These are phyloP conservation scores for Theretra japonica DNA, from an alignment of 2,888 invertebrate genomes.

Conservation along the genomic window DNA sequence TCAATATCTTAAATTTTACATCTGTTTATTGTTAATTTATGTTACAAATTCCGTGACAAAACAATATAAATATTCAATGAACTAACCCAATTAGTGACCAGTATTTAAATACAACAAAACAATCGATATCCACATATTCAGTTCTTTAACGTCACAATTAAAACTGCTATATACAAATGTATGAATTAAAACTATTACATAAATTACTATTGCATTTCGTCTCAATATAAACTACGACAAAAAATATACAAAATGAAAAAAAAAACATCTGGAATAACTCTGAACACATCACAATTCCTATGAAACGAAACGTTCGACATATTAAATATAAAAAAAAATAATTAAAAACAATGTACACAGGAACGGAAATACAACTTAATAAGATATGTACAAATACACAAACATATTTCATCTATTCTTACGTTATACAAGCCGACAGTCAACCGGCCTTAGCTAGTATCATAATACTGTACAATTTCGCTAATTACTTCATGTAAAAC, in stretches of 20 bases:
- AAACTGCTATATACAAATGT: constrained; percentile 79
- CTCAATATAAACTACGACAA: constrained; percentile 75
- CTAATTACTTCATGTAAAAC: constrained; percentile 80
- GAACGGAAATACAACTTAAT: constrained; percentile 80
- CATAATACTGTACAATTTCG: constrained; percentile 85
- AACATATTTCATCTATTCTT: constrained; percentile 69
- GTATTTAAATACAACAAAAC: constrained; percentile 45
- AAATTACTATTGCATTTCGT: constrained; percentile 84
- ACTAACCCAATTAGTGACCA: constrained; percentile 63
- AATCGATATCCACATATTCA: constrained; percentile 58
- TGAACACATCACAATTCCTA: constrained; percentile 83
- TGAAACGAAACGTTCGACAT: constrained; percentile 48
- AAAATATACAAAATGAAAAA: constrained; percentile 73
- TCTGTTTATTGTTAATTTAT: constrained; percentile 66
- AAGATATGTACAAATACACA: constrained; percentile 83
- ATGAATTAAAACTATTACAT: constrained; percentile 77
- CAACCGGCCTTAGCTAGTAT: constrained; percentile 71
- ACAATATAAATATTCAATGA: constrained; percentile 50
- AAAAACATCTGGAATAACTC: constrained; percentile 62
- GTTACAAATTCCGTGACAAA: constrained; percentile 58
- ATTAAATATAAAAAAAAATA: constrained; percentile 58
- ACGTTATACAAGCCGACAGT: constrained; percentile 72
- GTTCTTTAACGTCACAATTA: constrained; percentile 55
- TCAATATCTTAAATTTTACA: constrained; percentile 78
- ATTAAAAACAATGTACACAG: constrained; percentile 74